Percentiles rank a stretch among this genome's conserved stretches.
Conservation (phyloP, 2,113 vertebrate genomes). For the Osmerus eperlanus region DNA sequence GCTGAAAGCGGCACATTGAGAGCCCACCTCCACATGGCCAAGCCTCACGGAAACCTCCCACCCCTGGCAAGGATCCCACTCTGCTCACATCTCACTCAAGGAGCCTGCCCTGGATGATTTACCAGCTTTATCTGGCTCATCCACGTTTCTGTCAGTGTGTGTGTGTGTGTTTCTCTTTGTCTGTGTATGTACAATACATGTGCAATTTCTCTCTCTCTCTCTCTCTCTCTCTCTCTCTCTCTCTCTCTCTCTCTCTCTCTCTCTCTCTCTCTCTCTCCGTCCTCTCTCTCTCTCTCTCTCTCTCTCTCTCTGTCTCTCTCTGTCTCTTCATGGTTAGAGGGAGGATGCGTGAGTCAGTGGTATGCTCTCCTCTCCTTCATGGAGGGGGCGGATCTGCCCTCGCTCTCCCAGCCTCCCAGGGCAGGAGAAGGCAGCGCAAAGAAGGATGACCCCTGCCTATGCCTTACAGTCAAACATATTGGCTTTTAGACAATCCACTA, state of each 20-base stretch:
- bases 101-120: constrained; percentile 61
- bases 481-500: constrained; percentile 59
- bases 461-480: constrained; percentile 71
- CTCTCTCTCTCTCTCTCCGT: neutral
- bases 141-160: constrained; percentile 42
- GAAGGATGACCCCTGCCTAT: constrained; percentile 68
- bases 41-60: constrained; percentile 86
- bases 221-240: constrained; percentile 5
- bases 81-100: constrained; percentile 72
- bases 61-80: constrained; percentile 84
- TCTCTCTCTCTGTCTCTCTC: constrained; percentile 34
- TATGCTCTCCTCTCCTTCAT: constrained; percentile 72
- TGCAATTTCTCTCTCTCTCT: neutral
- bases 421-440: constrained; percentile 62
- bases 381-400: constrained; percentile 69
- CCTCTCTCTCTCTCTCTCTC: neutral
- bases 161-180: neutral
- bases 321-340: constrained; percentile 52
- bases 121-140: constrained; percentile 52
- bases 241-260: constrained; percentile 31
- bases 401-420: constrained; percentile 62
- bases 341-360: constrained; percentile 71
- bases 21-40: constrained; percentile 80
- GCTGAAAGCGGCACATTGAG: constrained; percentile 92
- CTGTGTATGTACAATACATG: too few relatives aligned